Base-by-base conservation (phyloP, 2,113 vertebrate genomes). In the Pachycephala philippinensis region DNA sequence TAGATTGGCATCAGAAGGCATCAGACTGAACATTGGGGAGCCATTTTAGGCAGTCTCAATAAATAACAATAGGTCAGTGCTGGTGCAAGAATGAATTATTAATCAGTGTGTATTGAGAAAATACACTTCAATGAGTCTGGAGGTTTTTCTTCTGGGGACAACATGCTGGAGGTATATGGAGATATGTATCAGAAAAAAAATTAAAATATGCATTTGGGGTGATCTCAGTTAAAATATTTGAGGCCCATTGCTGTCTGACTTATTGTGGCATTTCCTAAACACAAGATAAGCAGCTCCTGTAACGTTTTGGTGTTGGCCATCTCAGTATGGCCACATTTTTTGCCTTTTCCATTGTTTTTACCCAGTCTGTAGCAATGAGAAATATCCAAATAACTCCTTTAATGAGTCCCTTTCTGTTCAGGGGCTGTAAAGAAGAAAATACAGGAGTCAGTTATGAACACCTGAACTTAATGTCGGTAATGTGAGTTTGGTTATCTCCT, bases 71-170 rank as follows among this genome's bases (percentile, higher is more conserved):
- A 68, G 60, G 56, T 59, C 68, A 42, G 22, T 33, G 18, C 15
- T 91, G 50, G 66, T 56, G 53, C 22, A 94, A 65, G 30, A 78
- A 93, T 85, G 3, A 94, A 83, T 76, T 91, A 81, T 81, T 93
- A 24, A 91, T 68, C 9, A 18, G 4, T 6, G 4, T 52, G 6
- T 50, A 35, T 26, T 75, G 19, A 85, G 47, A 83, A 85, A 90
- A 81, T 65, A n/a, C n/a, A 59, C 56, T 56, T 57, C 40, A 82
- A 77, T 74, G 39, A 47, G 14, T 47, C 49, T 84, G n/a, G 24
- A 79, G 84, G 26, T 4, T 49, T 70, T 50, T 53, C 10, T 68
- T 89, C 42, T 50, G n/a, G 13, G 15, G 10, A 87, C 9, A 26
- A 49, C 9, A 15, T 45, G 10, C 11, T 77, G 13, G 33, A 86